Percentiles rank a stretch among this genome's conserved stretches.
phyloP scores from a whole-genome alignment of 2,797 vertebrate species.

The Triplophysa yarkandensis region DNA sequence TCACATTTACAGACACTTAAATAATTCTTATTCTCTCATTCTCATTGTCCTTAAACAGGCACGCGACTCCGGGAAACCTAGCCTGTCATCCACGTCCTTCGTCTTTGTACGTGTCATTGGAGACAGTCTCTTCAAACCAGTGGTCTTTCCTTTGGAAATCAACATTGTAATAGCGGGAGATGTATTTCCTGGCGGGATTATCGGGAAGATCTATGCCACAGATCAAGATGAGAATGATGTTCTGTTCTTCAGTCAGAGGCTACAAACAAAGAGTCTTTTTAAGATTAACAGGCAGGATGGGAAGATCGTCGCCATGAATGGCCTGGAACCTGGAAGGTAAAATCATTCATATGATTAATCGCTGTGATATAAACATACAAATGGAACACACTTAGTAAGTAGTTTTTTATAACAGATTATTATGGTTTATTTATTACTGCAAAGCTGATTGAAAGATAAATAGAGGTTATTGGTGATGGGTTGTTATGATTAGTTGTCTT shows the following conservation, averaged over 20 bases:
- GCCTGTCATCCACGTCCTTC: constrained; percentile 82
- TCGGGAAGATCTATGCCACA: constrained; percentile 90
- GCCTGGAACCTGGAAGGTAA: constrained; percentile 92
- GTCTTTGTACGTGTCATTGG: constrained; percentile 89
- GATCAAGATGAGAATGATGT: constrained; percentile 91
- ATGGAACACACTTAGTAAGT: too few species aligned
- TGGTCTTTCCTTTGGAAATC: constrained; percentile 89
- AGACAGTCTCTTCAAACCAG: constrained; percentile 90
- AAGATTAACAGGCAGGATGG: constrained; percentile 89
- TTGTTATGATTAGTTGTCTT: too few species aligned
- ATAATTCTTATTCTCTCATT: too few species aligned
- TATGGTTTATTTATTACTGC: too few species aligned
- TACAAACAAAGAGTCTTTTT: constrained; percentile 83
- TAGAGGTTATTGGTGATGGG: too few species aligned
- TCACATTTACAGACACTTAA: too few species aligned
- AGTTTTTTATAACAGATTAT: too few species aligned
- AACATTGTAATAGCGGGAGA: constrained; percentile 91
- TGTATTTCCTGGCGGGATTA: constrained; percentile 89
- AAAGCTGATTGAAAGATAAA: too few species aligned
- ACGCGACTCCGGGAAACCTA: constrained; percentile 89
- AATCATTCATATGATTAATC: constrained; percentile 64
- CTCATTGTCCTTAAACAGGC: constrained; percentile 71
- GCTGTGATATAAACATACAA: too few species aligned
- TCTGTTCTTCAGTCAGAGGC: constrained; percentile 86
- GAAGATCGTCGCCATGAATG: constrained; percentile 87